Percentiles rank a stretch among this genome's conserved stretches.
phyloP scores from a whole-genome alignment of 1,140 invertebrate species.

The Drosophila pruinosa region DNA sequence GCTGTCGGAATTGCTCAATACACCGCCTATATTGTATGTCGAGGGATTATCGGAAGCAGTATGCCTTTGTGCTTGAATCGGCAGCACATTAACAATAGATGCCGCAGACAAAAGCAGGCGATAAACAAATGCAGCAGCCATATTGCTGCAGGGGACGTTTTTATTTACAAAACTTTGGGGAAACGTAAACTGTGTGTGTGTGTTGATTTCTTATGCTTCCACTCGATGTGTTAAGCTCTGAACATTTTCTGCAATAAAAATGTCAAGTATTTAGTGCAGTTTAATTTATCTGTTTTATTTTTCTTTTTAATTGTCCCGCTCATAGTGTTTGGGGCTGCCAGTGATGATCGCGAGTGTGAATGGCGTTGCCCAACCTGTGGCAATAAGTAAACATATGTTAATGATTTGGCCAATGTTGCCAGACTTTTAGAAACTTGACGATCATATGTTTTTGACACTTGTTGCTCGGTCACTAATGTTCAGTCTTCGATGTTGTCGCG shows the following conservation, averaged over 20 bases:
- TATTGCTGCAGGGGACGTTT: conserved; percentile 36
- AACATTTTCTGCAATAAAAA: conserved; percentile 58
- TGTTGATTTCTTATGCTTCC: conserved; percentile 31
- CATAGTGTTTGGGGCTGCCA: background rate
- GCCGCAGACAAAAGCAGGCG: conserved; percentile 57
- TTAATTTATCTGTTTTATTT: background rate
- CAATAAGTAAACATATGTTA: conserved; percentile 9
- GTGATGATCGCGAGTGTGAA: background rate
- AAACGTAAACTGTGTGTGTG: conserved; percentile 40
- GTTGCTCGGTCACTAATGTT: conserved; percentile 21
- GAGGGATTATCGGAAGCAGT: conserved; percentile 86
- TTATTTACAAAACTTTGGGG: conserved; percentile 41
- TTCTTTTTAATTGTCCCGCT: background rate
- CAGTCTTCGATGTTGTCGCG: conserved; percentile 38
- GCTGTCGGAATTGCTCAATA: conserved; percentile 92
- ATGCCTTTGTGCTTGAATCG: conserved; percentile 65
- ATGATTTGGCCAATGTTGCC: background rate
- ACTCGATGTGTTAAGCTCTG: conserved; percentile 21
- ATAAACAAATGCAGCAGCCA: conserved; percentile 61
- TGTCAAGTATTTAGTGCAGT: conserved; percentile 3
- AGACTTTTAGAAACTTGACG: conserved; percentile 7
- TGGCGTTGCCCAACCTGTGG: conserved; percentile 18
- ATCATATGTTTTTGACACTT: conserved; percentile 55
- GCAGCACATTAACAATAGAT: conserved; percentile 51
- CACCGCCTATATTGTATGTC: conserved; percentile 94